Conservation (phyloP, 1,140 invertebrate species). For the Solenopsis fugax region DNA sequence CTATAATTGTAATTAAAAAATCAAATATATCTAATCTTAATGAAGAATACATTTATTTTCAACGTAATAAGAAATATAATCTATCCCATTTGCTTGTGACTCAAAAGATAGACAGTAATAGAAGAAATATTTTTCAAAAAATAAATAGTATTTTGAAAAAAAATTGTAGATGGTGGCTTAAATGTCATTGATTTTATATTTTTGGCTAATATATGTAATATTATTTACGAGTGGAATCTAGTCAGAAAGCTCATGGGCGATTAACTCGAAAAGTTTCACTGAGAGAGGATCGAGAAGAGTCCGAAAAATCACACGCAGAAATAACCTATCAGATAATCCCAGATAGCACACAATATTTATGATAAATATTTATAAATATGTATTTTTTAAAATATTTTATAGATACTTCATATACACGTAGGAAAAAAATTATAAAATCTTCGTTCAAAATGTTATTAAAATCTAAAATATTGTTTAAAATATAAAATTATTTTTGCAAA, state of each 20-base stretch:
- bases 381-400: no score
- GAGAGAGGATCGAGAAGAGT: not conserved
- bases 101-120: slow-evolving; percentile 39
- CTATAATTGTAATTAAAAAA: not conserved
- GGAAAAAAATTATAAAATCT: no score
- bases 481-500: no score
- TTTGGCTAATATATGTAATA: slow-evolving; percentile 36
- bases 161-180: slow-evolving; percentile 10
- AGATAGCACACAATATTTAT: no score
- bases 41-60: not conserved
- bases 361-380: no score
- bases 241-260: slow-evolving; percentile 80
- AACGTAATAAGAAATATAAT: not conserved
- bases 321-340: not conserved
- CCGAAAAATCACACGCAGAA: not conserved
- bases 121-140: slow-evolving; percentile 14
- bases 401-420: no score
- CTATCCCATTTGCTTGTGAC: not conserved
- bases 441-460: no score
- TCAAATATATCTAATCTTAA: slow-evolving; percentile 5
- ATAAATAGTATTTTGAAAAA: not conserved
- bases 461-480: no score
- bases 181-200: slow-evolving; percentile 8
- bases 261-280: slow-evolving; percentile 79
- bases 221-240: slow-evolving; percentile 81